phyloP scores from a whole-genome alignment of 2,113 vertebrate genomes.

The Menura novaehollandiae region DNA sequence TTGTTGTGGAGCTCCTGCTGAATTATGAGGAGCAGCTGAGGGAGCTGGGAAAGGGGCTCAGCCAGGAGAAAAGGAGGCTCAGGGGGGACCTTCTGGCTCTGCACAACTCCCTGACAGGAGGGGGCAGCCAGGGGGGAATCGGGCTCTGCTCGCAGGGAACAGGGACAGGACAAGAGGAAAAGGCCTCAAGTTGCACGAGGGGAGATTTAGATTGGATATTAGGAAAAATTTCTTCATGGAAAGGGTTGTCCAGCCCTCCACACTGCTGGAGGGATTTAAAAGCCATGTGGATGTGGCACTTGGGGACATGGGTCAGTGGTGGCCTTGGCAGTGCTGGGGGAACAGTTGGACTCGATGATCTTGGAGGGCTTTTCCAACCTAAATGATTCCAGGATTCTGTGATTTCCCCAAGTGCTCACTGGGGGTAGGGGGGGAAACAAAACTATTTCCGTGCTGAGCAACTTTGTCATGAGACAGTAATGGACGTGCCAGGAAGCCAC shows the following conservation, averaged over 20 bases:
- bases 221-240: neutral
- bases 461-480: neutral
- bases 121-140: accelerated
- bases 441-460: neutral
- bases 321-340: neutral
- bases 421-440: neutral
- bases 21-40: neutral
- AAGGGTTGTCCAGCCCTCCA: neutral
- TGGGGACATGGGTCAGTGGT: neutral
- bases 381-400: neutral
- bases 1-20: neutral
- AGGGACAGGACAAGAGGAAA: accelerated
- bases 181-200: accelerated
- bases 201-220: neutral
- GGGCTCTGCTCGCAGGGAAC: neutral
- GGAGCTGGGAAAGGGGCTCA: neutral
- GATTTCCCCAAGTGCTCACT: neutral
- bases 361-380: neutral
- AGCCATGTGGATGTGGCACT: neutral
- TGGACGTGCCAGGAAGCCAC: neutral
- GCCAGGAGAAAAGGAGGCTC: neutral
- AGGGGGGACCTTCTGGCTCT: neutral
- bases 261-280: neutral
- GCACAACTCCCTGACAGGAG: neutral
- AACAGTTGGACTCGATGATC: neutral